Evolutionary conservation across 2,888 invertebrate species (phyloP), one percentile per base, ranked within the genome.

Genomic region (Agriopis leucophaearia): DNA sequence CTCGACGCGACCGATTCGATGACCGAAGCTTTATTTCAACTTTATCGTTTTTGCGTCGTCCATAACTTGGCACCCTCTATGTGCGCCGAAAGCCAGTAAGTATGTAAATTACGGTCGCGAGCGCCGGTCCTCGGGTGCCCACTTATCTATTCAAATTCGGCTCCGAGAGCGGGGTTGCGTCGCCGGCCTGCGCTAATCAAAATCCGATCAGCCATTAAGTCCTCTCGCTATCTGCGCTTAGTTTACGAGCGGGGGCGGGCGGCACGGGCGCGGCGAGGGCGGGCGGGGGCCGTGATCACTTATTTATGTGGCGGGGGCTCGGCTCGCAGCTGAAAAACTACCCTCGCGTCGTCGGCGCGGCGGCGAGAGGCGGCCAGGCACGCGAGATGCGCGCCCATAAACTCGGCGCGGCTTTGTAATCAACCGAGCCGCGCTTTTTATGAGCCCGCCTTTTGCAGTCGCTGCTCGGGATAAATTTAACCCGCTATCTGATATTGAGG

Each of bases 71-170:
- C 91, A 87, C 90, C 89, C 90, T 85, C 87, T 86, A 85, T 86
- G 90, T 80, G 82, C 88, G 89, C 87, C 90, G 91, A 91, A 91
- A 92, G 91, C 92, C 92, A 84, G 92, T 90, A 91, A 94, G 93
- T 92, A 94, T 94, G 94, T 94, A 94, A 94, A 94, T 94, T 90
- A 93, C 92, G 92, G 91, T 91, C 91, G 90, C 92, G 90, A 87
- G 86, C 89, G 88, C 82, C 88, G 89, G 91, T 89, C 89, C 91
- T 90, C 90, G 87, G 88, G 87, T 89, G 89, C 90, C 90, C 91
- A 91, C 93, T 94, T 94, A 94, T 94, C 94, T 94, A 94, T 94
- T 94, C 93, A 94, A 94, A 94, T 94, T 94, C 89, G 89, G 89
- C 88, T 87, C 80, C 82, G 87, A 87, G 86, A 85, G 89, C 87